phyloP scores from a whole-genome alignment of 2,888 invertebrate species.

The Parnassius glacialis region DNA sequence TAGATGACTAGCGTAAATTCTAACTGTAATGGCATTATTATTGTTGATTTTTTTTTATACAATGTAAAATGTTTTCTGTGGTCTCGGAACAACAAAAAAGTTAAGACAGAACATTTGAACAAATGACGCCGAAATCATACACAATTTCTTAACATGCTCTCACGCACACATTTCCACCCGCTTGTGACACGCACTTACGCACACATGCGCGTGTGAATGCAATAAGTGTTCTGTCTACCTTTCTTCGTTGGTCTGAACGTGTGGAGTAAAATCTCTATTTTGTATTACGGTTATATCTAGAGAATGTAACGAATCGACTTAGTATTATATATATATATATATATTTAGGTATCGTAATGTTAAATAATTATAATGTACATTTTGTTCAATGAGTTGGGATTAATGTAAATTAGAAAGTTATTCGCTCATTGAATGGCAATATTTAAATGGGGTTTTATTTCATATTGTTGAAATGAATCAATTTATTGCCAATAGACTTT shows the following conservation, averaged over 20 bases:
- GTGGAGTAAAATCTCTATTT: constrained; percentile 53
- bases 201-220: no score
- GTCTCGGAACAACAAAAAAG: no score
- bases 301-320: constrained; percentile 50
- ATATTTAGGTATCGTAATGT: constrained; percentile 51
- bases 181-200: no score
- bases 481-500: constrained; percentile 14
- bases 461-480: constrained; percentile 50
- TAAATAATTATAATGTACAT: constrained; percentile 46
- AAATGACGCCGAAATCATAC: no score
- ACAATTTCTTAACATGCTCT: no score
- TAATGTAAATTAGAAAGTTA: constrained; percentile 30
- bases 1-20: no score
- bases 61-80: no score
- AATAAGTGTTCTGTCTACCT: no score
- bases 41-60: no score
- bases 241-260: constrained; percentile 19
- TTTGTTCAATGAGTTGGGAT: constrained; percentile 41
- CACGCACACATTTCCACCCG: no score
- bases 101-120: no score
- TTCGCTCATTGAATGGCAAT: constrained; percentile 48
- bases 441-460: constrained; percentile 54
- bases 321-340: constrained; percentile 31
- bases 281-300: constrained; percentile 38
- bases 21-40: no score